A percentile compares a stretch with the other conserved stretches of the same genome.
Conservation (phyloP, 2,113 vertebrate species). For the Apodemus sylvaticus region DNA sequence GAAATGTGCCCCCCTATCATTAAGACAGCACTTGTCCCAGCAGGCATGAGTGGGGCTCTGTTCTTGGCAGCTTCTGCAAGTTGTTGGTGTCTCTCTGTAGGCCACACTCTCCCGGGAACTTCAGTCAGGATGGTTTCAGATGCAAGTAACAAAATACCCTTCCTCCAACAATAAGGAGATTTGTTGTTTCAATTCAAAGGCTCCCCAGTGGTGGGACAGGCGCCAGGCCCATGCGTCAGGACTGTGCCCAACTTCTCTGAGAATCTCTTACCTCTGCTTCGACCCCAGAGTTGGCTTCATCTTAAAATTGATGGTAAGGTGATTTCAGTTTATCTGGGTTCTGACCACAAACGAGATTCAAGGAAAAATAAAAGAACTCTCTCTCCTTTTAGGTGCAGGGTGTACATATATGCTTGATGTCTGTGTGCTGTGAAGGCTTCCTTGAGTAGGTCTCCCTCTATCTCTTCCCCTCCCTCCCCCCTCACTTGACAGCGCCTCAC, state of each 20-base stretch:
- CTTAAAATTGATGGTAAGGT: background rate
- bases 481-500: too few species aligned
- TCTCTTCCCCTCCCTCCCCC: too few species aligned
- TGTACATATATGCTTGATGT: background rate
- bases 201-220: background rate
- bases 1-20: background rate
- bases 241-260: background rate
- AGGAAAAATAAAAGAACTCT: background rate
- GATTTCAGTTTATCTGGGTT: background rate
- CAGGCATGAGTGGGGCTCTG: background rate
- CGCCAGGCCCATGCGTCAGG: background rate
- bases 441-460: background rate
- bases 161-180: conserved; percentile 56
- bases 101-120: background rate
- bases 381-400: background rate
- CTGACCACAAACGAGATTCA: background rate
- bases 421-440: background rate
- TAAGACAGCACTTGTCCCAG: background rate
- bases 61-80: background rate
- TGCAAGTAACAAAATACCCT: conserved; percentile 44
- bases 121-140: conserved; percentile 47
- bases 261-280: conserved; percentile 13
- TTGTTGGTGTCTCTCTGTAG: background rate
- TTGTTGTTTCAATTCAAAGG: conserved; percentile 64
- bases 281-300: background rate